These are phyloP conservation scores for Achroia grisella DNA, from an alignment of 1,140 invertebrate species.

Conservation along the genomic window DNA sequence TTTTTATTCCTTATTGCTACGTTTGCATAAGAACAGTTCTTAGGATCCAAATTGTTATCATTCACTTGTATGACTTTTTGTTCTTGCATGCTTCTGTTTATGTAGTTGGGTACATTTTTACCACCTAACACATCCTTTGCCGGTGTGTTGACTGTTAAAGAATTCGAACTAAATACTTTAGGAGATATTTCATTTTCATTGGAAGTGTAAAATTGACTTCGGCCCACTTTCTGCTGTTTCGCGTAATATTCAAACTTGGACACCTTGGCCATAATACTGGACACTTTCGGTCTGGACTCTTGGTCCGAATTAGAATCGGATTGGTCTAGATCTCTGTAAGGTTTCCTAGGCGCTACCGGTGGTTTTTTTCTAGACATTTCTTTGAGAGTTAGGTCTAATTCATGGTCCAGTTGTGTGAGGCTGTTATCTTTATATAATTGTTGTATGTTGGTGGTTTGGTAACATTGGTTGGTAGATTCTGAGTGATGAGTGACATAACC, in stretches of 20 bases:
- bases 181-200: slow-evolving; percentile 76
- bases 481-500: slow-evolving; percentile 40
- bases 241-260: slow-evolving; percentile 77
- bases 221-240: slow-evolving; percentile 67
- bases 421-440: slow-evolving; percentile 55
- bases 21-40: slow-evolving; percentile 60
- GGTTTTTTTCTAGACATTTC: slow-evolving; percentile 65
- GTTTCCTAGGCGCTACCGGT: slow-evolving; percentile 57
- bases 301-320: slow-evolving; percentile 55
- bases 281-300: slow-evolving; percentile 50
- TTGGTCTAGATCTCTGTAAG: slow-evolving; percentile 53
- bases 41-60: slow-evolving; percentile 59
- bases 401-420: slow-evolving; percentile 53
- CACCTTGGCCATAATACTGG: slow-evolving; percentile 76
- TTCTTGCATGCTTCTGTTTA: slow-evolving; percentile 54
- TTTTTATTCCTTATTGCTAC: slow-evolving; percentile 57
- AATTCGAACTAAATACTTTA: slow-evolving; percentile 84
- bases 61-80: slow-evolving; percentile 49
- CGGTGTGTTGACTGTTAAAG: slow-evolving; percentile 85
- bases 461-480: slow-evolving; percentile 41
- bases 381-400: slow-evolving; percentile 64
- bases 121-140: slow-evolving; percentile 84
- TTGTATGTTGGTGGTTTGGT: slow-evolving; percentile 46
- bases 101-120: slow-evolving; percentile 74
- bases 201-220: slow-evolving; percentile 48